Percentiles rank a stretch among this genome's conserved stretches.
Evolutionary conservation across 2,888 invertebrate species (phyloP).

Genomic region (Boloria euphrosyne): DNA sequence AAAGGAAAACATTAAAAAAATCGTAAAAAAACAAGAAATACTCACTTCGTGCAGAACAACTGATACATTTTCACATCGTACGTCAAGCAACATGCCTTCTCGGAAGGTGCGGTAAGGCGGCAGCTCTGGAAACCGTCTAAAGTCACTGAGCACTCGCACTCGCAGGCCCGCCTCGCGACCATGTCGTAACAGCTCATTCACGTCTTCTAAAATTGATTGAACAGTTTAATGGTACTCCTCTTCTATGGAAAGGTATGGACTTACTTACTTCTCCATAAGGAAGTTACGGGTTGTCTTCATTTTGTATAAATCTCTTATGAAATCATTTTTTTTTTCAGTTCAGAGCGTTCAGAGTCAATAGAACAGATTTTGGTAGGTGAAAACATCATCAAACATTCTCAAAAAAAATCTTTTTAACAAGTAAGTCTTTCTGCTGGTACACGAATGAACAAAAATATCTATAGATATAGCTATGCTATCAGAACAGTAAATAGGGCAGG

Average conservation of each 20-base stretch:
- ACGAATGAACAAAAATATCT: not conserved
- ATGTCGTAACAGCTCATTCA: slow-evolving; percentile 42
- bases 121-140: slow-evolving; percentile 42
- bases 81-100: slow-evolving; percentile 63
- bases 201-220: slow-evolving; percentile 41
- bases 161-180: slow-evolving; percentile 48
- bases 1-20: not conserved
- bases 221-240: not conserved
- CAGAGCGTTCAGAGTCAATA: too few species aligned
- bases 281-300: too few species aligned
- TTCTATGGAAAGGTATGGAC: too few species aligned
- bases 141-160: slow-evolving; percentile 40
- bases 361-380: too few species aligned
- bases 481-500: slow-evolving; percentile 6
- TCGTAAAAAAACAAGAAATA: not conserved
- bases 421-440: not conserved
- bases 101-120: slow-evolving; percentile 52
- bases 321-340: too few species aligned
- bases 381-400: too few species aligned
- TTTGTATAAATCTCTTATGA: too few species aligned
- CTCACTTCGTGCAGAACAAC: slow-evolving; percentile 49
- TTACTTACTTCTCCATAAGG: too few species aligned
- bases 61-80: slow-evolving; percentile 50
- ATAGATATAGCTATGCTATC: slow-evolving; percentile 5
- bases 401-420: too few species aligned